Evolutionary conservation across 2,113 vertebrate species (phyloP), one percentile per base, ranked within the genome.

Genomic region (Gymnocephalus cernua): DNA sequence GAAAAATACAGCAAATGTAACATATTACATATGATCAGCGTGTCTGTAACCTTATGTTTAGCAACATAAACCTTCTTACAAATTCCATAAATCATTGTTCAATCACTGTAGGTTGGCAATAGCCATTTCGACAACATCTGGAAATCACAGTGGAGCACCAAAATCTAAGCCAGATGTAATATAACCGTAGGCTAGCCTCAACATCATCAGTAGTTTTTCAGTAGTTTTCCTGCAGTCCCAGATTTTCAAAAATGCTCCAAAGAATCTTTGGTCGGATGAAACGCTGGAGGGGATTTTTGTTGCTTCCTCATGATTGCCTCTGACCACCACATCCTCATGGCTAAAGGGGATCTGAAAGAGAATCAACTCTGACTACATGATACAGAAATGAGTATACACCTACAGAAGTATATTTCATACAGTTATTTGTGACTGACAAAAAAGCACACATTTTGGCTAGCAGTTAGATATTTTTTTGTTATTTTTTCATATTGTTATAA

Each of bases 251-350:
- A 44, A 67, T 21, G 56, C 66, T 84, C 77, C 35, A 48, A 76
- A 79, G 61, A 75, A 57, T 58, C 76, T 82, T 68, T 76, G 51
- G 62, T 65, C 7, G 32, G 80, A 79, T 76, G 66, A 54, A 86
- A 56, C 1, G 77, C 83, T 69, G 38, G 56, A 86, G 70, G 83
- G 61, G 54, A 76, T 63, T 69, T 85, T 65, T 82, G 65, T 81
- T 74, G 32, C 64, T 54, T 84, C 68, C 19, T 29, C 77, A 65
- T 86, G 64, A 71, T 88, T 77, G 86, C 71, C 27, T 77, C 56
- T 77, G 74, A 89, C 72, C 62, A 74, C 7, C 72, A 82, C 50
- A 67, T 70, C 74, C 53, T 62, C 21, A 51, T 9, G 41, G 82
- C 73, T 84, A 61, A 82, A 84, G 62, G 74, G 54, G 29, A 74